Evolutionary conservation across 1,140 invertebrate species (phyloP).

Genomic region (Drosophila nigrodunni): DNA sequence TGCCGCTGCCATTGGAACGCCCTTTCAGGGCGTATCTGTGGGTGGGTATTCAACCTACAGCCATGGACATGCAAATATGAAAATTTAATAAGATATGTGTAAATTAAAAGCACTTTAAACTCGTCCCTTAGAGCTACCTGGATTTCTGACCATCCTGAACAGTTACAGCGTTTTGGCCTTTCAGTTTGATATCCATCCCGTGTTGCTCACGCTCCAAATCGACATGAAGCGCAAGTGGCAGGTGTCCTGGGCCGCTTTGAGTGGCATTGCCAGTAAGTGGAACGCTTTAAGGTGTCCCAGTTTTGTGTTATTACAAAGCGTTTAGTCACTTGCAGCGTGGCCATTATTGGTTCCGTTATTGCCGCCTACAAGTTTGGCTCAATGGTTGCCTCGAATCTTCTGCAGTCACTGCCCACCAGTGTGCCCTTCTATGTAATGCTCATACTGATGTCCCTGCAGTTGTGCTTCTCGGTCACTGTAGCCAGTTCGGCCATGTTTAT

Average conservation of each 20-base stretch:
- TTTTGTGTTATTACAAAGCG: background rate
- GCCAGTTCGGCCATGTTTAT: constrained; percentile 91
- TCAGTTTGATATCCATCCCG: constrained; percentile 92
- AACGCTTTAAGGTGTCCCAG: too few species aligned
- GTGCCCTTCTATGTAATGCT: constrained; percentile 87
- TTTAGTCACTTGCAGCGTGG: constrained; percentile 87
- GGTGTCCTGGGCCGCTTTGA: constrained; percentile 87
- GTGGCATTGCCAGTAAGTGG: constrained; percentile 87
- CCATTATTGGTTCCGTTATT: constrained; percentile 87
- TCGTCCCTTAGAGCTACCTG: constrained; percentile 58
- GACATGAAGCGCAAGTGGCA: constrained; percentile 90
- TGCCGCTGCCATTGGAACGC: constrained; percentile 60
- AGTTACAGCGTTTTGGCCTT: constrained; percentile 88
- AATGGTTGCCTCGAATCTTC: constrained; percentile 85
- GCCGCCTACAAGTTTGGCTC: constrained; percentile 88
- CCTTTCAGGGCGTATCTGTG: constrained; percentile 71
- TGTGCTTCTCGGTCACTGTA: constrained; percentile 91
- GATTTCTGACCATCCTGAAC: constrained; percentile 86
- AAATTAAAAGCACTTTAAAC: background rate
- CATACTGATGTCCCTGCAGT: constrained; percentile 89
- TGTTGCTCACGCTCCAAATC: constrained; percentile 91
- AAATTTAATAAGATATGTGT: background rate
- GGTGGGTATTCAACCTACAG: constrained; percentile 40
- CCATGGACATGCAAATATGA: too few species aligned
- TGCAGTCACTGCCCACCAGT: constrained; percentile 87